Evolutionary conservation across 2,113 vertebrate genomes (phyloP).

Genomic region (Zosterops lateralis): DNA sequence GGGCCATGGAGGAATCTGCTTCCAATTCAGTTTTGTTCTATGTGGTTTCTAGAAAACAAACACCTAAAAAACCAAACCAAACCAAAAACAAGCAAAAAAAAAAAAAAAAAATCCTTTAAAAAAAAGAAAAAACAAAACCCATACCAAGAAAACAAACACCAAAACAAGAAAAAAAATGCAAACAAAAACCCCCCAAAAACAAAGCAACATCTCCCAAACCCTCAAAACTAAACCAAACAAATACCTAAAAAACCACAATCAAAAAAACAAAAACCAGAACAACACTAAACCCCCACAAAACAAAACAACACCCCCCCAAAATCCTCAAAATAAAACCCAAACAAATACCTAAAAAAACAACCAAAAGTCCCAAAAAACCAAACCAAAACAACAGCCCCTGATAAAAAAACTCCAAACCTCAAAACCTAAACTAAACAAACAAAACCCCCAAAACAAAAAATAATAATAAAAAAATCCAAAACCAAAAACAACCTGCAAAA

Average conservation of each 20-base stretch:
- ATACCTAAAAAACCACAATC: too few species aligned
- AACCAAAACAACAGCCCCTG: rapidly evolving
- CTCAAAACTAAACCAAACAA: background rate
- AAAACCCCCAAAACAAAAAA: background rate
- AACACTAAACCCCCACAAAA: background rate
- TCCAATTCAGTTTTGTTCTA: background rate
- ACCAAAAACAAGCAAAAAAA: too few species aligned
- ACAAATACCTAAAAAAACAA: background rate
- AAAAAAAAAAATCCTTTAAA: background rate
- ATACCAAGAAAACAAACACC: too few species aligned
- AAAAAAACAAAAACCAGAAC: too few species aligned
- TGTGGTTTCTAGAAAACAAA: background rate
- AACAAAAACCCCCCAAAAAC: background rate
- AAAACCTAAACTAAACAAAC: too few species aligned
- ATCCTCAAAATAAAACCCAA: rapidly evolving
- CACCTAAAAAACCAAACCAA: background rate
- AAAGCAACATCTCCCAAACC: background rate
- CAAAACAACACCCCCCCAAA: background rate
- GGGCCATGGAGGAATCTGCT: background rate
- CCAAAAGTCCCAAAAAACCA: rapidly evolving
- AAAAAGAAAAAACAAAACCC: background rate
- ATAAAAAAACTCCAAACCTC: background rate
- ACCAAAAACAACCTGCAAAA: background rate
- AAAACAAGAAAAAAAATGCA: background rate
- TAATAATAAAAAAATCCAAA: too few species aligned